Evolutionary conservation across 2,113 vertebrate genomes (phyloP).

Genomic region (Myxocyprinus asiaticus): DNA sequence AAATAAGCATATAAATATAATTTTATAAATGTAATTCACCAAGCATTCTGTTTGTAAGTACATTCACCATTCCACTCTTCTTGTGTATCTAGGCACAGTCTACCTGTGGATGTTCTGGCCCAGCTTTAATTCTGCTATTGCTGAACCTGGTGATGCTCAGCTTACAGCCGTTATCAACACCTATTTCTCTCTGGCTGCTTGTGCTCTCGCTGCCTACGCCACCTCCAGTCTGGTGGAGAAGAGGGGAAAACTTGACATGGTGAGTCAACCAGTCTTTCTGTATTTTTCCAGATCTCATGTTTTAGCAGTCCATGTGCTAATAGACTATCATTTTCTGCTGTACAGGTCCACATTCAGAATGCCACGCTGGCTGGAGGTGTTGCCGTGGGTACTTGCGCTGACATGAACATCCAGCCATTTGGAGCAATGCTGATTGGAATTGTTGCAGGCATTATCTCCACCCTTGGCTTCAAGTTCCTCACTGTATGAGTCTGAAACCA

Average conservation of each 20-base stretch:
- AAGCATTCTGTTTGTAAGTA: no score
- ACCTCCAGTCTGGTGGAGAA: conserved; percentile 84
- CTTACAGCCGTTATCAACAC: conserved; percentile 85
- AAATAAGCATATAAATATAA: no score
- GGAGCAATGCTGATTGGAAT: conserved; percentile 86
- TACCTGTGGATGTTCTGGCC: conserved; percentile 97
- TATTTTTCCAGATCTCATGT: neutral
- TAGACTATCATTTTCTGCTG: neutral
- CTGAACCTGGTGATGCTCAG: neutral
- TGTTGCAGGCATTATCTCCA: conserved; percentile 84
- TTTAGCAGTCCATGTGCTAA: neutral
- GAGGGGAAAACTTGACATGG: conserved; percentile 91
- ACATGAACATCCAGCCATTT: conserved; percentile 81
- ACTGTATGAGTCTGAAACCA: conserved; percentile 72
- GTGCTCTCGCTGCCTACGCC: conserved; percentile 82
- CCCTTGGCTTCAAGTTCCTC: conserved; percentile 86
- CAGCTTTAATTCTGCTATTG: conserved; percentile 93
- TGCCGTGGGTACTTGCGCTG: conserved; percentile 91
- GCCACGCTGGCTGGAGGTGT: conserved; percentile 95
- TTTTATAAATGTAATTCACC: no score
- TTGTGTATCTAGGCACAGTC: conserved; percentile 67
- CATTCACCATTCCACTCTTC: neutral
- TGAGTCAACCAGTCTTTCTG: conserved; percentile 61
- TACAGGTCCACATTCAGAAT: conserved; percentile 93
- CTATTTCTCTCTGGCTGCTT: conserved; percentile 88